A percentile compares a stretch with the other conserved stretches of the same genome.
Conservation (phyloP, 2,888 invertebrate species). For the Agrilus mali region DNA sequence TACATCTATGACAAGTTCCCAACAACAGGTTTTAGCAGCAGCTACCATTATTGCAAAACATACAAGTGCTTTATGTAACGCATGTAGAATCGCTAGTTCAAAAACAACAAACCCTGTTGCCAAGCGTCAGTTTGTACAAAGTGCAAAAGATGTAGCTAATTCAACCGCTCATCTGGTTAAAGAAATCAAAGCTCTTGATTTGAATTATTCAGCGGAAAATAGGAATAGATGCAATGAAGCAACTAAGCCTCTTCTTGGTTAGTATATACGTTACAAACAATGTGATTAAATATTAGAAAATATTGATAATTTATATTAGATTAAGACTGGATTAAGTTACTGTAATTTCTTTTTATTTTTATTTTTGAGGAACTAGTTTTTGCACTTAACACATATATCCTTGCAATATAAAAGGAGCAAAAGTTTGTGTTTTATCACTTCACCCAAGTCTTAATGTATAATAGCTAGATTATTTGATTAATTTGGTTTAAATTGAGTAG, state of each 20-base stretch:
- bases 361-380: no score
- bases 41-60: conserved; percentile 93
- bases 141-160: conserved; percentile 94
- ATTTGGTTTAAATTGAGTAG: no score
- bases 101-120: conserved; percentile 83
- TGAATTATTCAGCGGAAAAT: conserved; percentile 68
- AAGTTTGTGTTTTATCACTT: no score
- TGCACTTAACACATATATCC: no score
- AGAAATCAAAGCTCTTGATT: conserved; percentile 83
- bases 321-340: no score
- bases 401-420: no score
- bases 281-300: no score
- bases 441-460: no score
- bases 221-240: conserved; percentile 61
- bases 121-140: conserved; percentile 93
- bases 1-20: conserved; percentile 55
- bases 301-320: no score
- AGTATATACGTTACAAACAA: neutral
- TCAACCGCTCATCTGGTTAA: conserved; percentile 89
- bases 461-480: no score
- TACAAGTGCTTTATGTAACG: conserved; percentile 89
- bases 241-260: conserved; percentile 59
- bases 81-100: conserved; percentile 85
- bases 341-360: no score
- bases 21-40: conserved; percentile 78